Percentiles rank a stretch among this genome's conserved stretches.
These are phyloP conservation scores for Mylabris sibirica DNA, from an alignment of 2,888 invertebrate genomes.

Conservation along the genomic window DNA sequence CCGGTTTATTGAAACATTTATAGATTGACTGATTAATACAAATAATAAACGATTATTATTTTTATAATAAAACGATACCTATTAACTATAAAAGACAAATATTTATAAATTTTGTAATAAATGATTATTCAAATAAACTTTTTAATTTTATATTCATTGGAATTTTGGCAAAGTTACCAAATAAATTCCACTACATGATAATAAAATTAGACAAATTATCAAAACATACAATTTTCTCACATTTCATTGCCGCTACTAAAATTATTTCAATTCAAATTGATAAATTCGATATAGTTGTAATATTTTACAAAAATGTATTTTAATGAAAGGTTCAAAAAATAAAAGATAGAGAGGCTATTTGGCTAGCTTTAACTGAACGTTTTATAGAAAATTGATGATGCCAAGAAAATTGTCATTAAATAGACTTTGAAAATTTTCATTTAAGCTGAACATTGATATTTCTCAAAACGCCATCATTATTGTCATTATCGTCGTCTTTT, in stretches of 20 bases:
- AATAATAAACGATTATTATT: not conserved
- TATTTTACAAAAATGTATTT: not conserved
- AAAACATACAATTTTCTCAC: slow-evolving; percentile 7
- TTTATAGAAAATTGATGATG: not conserved
- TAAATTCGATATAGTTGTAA: not conserved
- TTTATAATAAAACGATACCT: not conserved
- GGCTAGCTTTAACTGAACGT: not conserved
- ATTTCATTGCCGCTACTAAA: not conserved
- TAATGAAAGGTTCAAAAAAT: not conserved
- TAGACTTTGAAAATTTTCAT: not conserved
- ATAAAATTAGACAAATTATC: slow-evolving; percentile 11
- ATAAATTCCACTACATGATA: not conserved
- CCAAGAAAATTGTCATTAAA: not conserved
- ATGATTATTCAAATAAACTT: not conserved
- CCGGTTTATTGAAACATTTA: not conserved
- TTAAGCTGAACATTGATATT: not conserved
- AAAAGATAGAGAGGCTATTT: not conserved
- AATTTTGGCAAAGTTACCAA: not conserved
- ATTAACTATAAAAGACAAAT: not conserved
- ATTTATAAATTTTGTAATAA: not conserved
- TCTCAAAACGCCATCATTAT: not conserved
- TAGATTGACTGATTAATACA: not conserved
- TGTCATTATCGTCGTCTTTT: not conserved
- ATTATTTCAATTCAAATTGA: not conserved
- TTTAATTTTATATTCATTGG: not conserved